Conservation (phyloP, 1,140 invertebrate species). For the Drosophila melanogaster region DNA sequence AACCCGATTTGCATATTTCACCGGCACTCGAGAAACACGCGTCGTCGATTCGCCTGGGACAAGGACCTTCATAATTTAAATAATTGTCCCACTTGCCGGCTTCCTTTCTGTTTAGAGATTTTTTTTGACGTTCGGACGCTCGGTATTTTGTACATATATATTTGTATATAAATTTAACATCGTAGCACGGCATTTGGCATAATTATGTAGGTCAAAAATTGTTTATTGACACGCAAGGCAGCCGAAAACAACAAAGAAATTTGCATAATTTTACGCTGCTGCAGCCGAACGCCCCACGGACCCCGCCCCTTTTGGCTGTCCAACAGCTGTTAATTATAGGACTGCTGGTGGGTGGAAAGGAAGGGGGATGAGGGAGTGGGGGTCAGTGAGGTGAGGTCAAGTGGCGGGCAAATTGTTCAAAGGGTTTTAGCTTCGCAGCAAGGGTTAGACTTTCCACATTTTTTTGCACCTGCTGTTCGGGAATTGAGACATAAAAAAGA, state of each 20-base stretch:
- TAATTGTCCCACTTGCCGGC: slow-evolving; percentile 83
- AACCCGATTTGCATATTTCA: slow-evolving; percentile 72
- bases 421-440: slow-evolving; percentile 40
- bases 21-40: slow-evolving; percentile 74
- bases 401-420: slow-evolving; percentile 66
- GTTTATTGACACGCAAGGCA: slow-evolving; percentile 82
- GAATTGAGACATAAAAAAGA: slow-evolving; percentile 78
- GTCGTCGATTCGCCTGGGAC: slow-evolving; percentile 38
- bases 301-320: slow-evolving; percentile 12
- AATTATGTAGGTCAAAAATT: slow-evolving; percentile 84
- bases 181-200: slow-evolving; percentile 77
- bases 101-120: slow-evolving; percentile 81
- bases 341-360: too few species aligned
- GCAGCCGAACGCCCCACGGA: not conserved
- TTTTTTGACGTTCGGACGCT: slow-evolving; percentile 9
- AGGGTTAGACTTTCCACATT: slow-evolving; percentile 36
- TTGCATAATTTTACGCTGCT: slow-evolving; percentile 81
- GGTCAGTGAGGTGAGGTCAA: slow-evolving; percentile 46
- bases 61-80: slow-evolving; percentile 81
- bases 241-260: slow-evolving; percentile 74
- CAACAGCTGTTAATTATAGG: slow-evolving; percentile 82
- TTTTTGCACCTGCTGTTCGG: slow-evolving; percentile 77
- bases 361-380: slow-evolving; percentile 15
- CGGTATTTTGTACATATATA: slow-evolving; percentile 13
- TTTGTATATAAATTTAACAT: slow-evolving; percentile 24